Conservation (phyloP, 1,140 invertebrate species). For the Tribolium madens region DNA sequence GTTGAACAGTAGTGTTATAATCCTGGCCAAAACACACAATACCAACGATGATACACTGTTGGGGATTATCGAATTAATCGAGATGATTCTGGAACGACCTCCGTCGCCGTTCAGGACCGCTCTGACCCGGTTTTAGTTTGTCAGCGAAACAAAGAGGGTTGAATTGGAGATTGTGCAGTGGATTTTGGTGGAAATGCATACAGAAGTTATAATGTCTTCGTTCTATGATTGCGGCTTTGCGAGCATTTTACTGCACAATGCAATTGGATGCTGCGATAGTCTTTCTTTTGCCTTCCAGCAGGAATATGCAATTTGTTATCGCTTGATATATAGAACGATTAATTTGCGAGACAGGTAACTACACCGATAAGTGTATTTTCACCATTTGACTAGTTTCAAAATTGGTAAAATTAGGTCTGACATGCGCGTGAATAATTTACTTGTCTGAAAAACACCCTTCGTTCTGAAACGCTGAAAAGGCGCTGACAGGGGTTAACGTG, state of each 20-base stretch:
- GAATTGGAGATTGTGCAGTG: constrained; percentile 34
- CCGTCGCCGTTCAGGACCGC: constrained; percentile 8
- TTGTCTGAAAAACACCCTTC: not conserved
- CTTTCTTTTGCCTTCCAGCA: not conserved
- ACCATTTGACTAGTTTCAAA: no score
- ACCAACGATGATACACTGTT: constrained; percentile 24
- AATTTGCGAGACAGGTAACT: not conserved
- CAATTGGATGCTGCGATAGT: constrained; percentile 5
- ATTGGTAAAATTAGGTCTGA: not conserved
- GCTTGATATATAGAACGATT: not conserved
- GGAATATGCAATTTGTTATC: not conserved
- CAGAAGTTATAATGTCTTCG: constrained; percentile 35
- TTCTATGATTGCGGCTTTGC: constrained; percentile 33
- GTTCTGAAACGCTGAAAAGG: not conserved
- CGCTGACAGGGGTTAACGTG: not conserved
- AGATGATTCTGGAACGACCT: constrained; percentile 5
- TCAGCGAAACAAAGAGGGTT: constrained; percentile 14
- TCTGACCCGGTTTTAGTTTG: constrained; percentile 26
- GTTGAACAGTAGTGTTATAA: constrained; percentile 22
- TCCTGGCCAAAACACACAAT: constrained; percentile 21
- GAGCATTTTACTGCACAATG: constrained; percentile 20
- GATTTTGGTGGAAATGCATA: constrained; percentile 29
- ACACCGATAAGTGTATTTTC: no score
- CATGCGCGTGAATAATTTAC: not conserved
- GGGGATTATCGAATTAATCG: constrained; percentile 43